Base-by-base conservation (phyloP, 2,113 vertebrate genomes). In the Amphiprion percula region DNA sequence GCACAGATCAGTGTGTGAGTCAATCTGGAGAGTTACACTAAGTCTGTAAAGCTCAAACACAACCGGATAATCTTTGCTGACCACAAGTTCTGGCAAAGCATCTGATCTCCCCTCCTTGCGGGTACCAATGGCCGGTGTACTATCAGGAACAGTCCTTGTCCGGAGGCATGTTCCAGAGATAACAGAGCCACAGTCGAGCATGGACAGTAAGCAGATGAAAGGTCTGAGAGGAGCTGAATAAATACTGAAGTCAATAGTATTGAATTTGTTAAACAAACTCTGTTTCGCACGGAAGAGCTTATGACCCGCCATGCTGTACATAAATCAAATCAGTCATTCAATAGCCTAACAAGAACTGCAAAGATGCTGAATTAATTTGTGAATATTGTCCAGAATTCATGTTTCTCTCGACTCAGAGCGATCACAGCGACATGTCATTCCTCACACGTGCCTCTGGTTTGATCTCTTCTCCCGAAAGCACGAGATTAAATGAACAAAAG, bases 141-240 rank as follows among this genome's bases (percentile, higher is more conserved):
- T 83, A 87, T 88, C 92, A 84, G 76, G 54, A 82, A 33, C 86
- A 60, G 73, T 54, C 33, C 67, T 80, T 1, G 41, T 80, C 83
- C 68, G n/a, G 82, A 86, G 77, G 81, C 89, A 11, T 79, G 79
- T 88, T 88, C 79, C 73, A 77, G 65, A 79, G 87, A 92, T 90
- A 91, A 90, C 60, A 68, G 69, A 58, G 7, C 83, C 80, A 47
- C 71, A 19, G 55, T 82, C 75, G 71, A 81, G 68, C 33, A 6
- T 79, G 2, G 30, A 77, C 68, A 86, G 62, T 75, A 79, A 86
- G 74, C 79, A 80, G 84, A 85, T 80, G 67, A 83, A 76, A 70
- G 58, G 63, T 55, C 77, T 61, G 63, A 56, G 74, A 80, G 80
- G 71, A 78, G 83, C 64, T 74, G 65, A 79, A 86, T 78, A 74